Evolutionary conservation across 2,113 vertebrate species (phyloP).

Genomic region (Agapornis roseicollis): DNA sequence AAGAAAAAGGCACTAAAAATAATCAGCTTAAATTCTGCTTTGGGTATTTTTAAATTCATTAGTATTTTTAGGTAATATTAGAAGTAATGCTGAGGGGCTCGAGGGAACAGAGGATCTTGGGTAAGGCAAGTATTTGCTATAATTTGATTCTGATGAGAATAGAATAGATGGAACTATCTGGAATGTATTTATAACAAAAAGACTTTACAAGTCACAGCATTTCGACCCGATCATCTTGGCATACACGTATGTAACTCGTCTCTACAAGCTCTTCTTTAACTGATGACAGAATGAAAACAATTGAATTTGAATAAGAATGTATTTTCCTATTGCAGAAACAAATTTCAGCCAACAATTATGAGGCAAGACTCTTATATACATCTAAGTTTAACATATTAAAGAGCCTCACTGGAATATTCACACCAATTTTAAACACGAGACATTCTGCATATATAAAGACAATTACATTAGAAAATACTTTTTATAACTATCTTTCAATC

Average conservation of each 20-base stretch:
- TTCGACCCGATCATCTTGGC: background rate
- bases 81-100: constrained; percentile 6
- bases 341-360: background rate
- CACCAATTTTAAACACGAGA: constrained; percentile 8
- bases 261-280: background rate
- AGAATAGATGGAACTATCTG: constrained; percentile 20
- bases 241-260: background rate
- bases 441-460: background rate
- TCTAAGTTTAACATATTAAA: background rate
- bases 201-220: background rate
- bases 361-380: background rate
- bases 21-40: background rate
- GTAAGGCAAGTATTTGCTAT: constrained; percentile 27
- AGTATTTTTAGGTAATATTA: background rate
- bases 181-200: constrained; percentile 1
- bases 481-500: background rate
- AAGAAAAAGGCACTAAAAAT: background rate
- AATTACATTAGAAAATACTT: background rate
- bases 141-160: constrained; percentile 37
- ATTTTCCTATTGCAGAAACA: background rate
- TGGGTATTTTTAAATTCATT: background rate
- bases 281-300: background rate
- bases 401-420: background rate
- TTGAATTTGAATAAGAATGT: background rate
- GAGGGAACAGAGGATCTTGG: background rate